Evolutionary conservation across 2,113 vertebrate genomes (phyloP), one percentile per base, ranked within the genome.

Genomic region (Labrus mixtus): DNA sequence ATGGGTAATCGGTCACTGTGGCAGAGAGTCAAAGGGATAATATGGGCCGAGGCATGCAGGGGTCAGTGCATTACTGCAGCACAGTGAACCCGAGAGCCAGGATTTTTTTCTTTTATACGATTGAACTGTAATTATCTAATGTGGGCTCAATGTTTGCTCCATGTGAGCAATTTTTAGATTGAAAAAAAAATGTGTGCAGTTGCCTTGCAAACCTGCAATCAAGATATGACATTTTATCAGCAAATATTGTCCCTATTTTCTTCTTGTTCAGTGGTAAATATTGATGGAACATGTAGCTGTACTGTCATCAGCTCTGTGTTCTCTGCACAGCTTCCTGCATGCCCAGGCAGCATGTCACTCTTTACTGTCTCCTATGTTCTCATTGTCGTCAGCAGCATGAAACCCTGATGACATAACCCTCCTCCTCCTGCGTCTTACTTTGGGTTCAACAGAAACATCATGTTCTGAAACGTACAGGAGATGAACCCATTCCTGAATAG

Each of bases 1-100:
- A 75, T 48, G 76, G 82, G 54, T 80, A 83, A 90, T 89, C 55
- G 17, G 84, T 85, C 83, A 81, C 53, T 68, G 58, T 87, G 85
- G 82, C 87, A 63, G 50, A 41, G 79, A 79, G 67, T 90, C 80
- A 89, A 78, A 64, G 37, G 73, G 61, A 84, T 82, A 70, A 82
- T 76, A 77, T 37, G 56, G 45, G 75, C 64, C 3, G 55, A 79
- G 83, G 78, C 82, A 78, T 84, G 79, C 68, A 46, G 74, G 59
- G 83, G 84, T 84, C 77, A 86, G 68, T 41, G 58, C 13, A 23
- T 53, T 60, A 12, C 50, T 75, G 25, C 23, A 43, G 50, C 56
- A 63, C 68, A 41, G 43, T 29, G 39, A 41, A 41, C 37, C 10
- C n/a, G 65, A 68, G 66, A 60, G 58, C 6, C 17, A n/a, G 48